A percentile compares a stretch with the other conserved stretches of the same genome.
phyloP scores from a whole-genome alignment of 2,888 invertebrate species.

The Cryptocephalus primarius region DNA sequence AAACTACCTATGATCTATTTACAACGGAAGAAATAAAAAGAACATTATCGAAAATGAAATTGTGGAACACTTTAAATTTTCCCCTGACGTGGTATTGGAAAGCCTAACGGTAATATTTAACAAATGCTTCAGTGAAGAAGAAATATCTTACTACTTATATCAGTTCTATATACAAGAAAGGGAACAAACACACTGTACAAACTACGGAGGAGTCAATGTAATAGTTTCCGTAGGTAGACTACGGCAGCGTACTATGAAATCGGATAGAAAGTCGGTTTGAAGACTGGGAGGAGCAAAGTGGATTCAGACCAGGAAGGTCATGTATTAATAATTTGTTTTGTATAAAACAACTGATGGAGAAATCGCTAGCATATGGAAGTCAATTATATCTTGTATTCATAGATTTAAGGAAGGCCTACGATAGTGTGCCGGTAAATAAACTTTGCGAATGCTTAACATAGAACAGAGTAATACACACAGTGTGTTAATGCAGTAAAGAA shows the following conservation, averaged over 20 bases:
- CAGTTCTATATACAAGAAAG: neutral
- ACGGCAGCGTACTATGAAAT: neutral
- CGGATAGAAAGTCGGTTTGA: neutral
- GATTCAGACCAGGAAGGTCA: too few species aligned
- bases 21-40: neutral
- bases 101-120: too few species aligned
- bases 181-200: neutral
- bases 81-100: too few species aligned
- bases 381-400: neutral
- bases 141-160: neutral
- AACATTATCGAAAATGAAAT: neutral
- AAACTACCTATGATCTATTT: neutral
- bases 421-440: too few species aligned
- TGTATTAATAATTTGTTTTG: too few species aligned
- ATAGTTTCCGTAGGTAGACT: neutral
- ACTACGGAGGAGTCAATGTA: too few species aligned
- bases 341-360: too few species aligned
- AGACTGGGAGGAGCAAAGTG: neutral
- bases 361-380: neutral
- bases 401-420: neutral
- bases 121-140: neutral
- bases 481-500: too few species aligned
- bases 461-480: too few species aligned
- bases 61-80: neutral
- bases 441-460: too few species aligned